These are phyloP conservation scores for Orthonychiurus folsomi DNA, from an alignment of 2,888 invertebrate species.

Conservation along the genomic window DNA sequence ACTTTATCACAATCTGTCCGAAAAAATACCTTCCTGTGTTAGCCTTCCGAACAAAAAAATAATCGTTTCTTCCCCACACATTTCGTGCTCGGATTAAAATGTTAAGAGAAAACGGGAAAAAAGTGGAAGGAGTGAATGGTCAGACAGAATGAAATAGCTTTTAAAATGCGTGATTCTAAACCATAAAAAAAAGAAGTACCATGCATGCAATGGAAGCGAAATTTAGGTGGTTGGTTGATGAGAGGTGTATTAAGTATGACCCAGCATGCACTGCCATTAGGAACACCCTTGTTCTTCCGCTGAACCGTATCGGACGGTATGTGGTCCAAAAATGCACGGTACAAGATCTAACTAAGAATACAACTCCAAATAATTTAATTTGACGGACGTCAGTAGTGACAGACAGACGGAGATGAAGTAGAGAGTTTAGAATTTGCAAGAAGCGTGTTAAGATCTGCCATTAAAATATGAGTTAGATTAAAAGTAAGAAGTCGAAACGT, in stretches of 20 bases:
- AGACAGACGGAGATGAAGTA: background rate
- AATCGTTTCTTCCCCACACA: too few relatives aligned
- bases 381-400: background rate
- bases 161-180: background rate
- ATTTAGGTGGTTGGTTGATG: background rate
- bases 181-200: background rate
- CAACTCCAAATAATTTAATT: background rate
- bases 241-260: background rate
- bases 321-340: too few relatives aligned
- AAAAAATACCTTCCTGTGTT: too few relatives aligned
- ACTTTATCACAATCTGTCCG: background rate
- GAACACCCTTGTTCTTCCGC: background rate
- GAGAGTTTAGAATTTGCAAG: too few relatives aligned
- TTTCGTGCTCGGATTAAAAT: too few relatives aligned
- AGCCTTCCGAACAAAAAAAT: too few relatives aligned
- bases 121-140: background rate
- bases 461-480: conserved; percentile 5
- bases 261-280: background rate
- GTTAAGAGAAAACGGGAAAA: too few relatives aligned
- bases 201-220: background rate
- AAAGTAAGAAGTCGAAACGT: background rate
- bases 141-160: background rate
- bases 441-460: background rate
- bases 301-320: too few relatives aligned
- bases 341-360: background rate